Percentiles rank a stretch among this genome's conserved stretches.
These are phyloP conservation scores for Dendropsophus ebraccatus DNA, from an alignment of 2,113 vertebrate species.

Conservation along the genomic window DNA sequence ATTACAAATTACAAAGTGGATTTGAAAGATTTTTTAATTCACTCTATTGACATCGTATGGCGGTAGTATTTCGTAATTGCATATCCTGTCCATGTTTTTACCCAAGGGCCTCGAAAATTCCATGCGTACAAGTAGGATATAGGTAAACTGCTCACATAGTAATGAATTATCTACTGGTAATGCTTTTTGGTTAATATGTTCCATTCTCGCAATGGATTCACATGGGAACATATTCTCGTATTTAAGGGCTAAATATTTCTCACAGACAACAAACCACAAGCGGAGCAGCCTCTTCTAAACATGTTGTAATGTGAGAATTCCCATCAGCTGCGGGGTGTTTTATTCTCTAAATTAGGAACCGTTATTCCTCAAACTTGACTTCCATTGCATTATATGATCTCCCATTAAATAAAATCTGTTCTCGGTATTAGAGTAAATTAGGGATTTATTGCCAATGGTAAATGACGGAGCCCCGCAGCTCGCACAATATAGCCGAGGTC, in stretches of 20 bases:
- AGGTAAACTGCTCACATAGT: neutral
- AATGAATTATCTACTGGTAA: neutral
- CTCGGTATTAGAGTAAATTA: slow-evolving; percentile 50
- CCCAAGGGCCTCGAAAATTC: too few relatives aligned
- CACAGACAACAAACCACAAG: slow-evolving; percentile 75
- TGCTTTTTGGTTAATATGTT: neutral
- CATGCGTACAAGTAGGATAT: neutral
- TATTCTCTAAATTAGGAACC: slow-evolving; percentile 76
- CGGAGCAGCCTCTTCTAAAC: slow-evolving; percentile 77
- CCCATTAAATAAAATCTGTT: slow-evolving; percentile 60
- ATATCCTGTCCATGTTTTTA: neutral
- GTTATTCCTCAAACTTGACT: slow-evolving; percentile 69
- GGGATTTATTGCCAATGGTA: slow-evolving; percentile 50
- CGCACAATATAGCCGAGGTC: neutral
- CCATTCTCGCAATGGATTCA: slow-evolving; percentile 28
- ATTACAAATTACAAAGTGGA: too few relatives aligned
- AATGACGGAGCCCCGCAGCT: slow-evolving; percentile 38
- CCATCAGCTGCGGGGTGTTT: slow-evolving; percentile 79
- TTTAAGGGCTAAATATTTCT: slow-evolving; percentile 55
- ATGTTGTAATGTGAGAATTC: slow-evolving; percentile 80
- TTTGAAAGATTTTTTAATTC: too few relatives aligned
- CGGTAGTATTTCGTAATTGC: neutral
- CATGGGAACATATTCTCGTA: slow-evolving; percentile 47
- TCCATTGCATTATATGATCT: slow-evolving; percentile 70
- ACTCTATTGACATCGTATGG: neutral